A percentile compares a stretch with the other conserved stretches of the same genome.
Conservation (phyloP, 2,888 invertebrate genomes). For the Taenaris catops region DNA sequence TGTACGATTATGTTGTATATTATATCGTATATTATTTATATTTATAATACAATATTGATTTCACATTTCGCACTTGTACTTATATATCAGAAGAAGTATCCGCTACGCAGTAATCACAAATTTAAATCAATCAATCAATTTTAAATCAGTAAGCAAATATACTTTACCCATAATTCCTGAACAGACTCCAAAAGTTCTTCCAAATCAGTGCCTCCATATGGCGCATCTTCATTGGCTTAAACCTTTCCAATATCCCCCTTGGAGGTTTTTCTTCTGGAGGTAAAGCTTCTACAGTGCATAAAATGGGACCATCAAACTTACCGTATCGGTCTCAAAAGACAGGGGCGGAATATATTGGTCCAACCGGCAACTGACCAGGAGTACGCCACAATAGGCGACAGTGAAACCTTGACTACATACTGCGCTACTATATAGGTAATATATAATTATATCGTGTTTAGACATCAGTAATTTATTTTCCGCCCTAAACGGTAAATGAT, state of each 20-base stretch:
- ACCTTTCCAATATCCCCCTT: constrained; percentile 73
- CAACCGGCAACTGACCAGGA: constrained; percentile 25
- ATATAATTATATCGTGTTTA: too few species aligned
- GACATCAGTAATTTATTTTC: too few species aligned
- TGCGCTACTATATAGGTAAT: constrained; percentile 15
- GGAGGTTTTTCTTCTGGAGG: constrained; percentile 85
- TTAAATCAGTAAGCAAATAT: neutral
- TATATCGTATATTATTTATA: too few species aligned
- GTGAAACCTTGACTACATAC: constrained; percentile 15
- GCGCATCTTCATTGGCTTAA: constrained; percentile 83
- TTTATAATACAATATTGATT: too few species aligned
- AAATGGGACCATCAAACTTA: constrained; percentile 61
- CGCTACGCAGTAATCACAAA: neutral
- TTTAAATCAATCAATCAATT: too few species aligned
- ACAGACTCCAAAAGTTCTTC: constrained; percentile 94
- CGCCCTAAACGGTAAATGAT: too few species aligned
- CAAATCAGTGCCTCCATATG: constrained; percentile 91
- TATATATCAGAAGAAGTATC: neutral
- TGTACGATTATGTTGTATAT: too few species aligned
- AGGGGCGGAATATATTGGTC: constrained; percentile 31
- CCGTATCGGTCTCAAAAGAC: constrained; percentile 29
- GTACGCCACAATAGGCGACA: constrained; percentile 26
- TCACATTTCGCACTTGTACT: too few species aligned
- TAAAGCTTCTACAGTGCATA: constrained; percentile 74
- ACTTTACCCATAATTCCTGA: constrained; percentile 89